Evolutionary conservation across 2,113 vertebrate genomes (phyloP), one percentile per base, ranked within the genome.

Genomic region (Ibidorhyncha struthersii): DNA sequence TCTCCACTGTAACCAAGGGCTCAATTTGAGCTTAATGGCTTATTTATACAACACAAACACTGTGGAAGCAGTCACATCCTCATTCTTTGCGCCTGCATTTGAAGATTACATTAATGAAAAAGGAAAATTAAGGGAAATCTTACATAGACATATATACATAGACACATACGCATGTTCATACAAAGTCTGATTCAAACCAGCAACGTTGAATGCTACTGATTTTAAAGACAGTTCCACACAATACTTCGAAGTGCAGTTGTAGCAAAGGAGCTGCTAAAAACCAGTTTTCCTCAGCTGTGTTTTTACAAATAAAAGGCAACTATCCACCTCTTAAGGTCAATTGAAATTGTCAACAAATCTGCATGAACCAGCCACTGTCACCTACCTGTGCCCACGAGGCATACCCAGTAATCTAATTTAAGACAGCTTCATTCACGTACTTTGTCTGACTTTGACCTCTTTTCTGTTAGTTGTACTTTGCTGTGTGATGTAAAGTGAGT

Each of bases 181-280:
- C 17, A 70, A 25, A 19, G 7, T 38, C 69, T 83, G 19, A 89
- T 59, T 82, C 41, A 10, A 76, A 70, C 71, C 79, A 58, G 82
- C 86, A 73, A 55, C 8, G 8, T 8, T 52, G 73, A 82, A 38
- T 49, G 72, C 70, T 61, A 87, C 65, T 74, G 59, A 78, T 81
- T 93, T 96, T 94, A 95, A 97, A 86, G 90, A 72, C 34, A 61
- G 27, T 27, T 43, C 59, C 70, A 45, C 47, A 55, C 61, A 41
- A 82, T 38, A 89, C 27, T 91, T 61, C 74, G 45, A 78, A 90
- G 66, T 49, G 58, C 52, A 90, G 62, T 25, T 16, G 11, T 43
- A 90, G 61, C 45, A 86, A 73, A 62, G 43, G 72, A 83, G 25
- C 45, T 91, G 23, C 82, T 83, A 56, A 55, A 82, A 90, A 88